These are phyloP conservation scores for Penaeus indicus DNA, from an alignment of 1,140 invertebrate genomes.

Conservation along the genomic window DNA sequence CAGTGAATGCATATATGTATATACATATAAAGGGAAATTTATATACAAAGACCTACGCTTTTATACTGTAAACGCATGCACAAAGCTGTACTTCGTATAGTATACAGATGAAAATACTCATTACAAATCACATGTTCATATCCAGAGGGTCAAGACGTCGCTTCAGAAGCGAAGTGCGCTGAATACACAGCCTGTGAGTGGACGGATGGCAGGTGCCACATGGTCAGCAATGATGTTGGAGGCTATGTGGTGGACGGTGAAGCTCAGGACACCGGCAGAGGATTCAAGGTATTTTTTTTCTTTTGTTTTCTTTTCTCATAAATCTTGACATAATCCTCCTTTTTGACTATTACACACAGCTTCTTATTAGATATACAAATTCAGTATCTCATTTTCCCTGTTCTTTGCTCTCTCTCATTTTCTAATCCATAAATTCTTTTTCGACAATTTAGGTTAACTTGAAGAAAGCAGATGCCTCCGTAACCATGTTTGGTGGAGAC, in stretches of 20 bases:
- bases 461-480: constrained; percentile 5
- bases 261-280: constrained; percentile 19
- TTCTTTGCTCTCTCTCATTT: too few relatives aligned
- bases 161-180: constrained; percentile 47
- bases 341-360: too few relatives aligned
- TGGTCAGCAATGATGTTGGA: constrained; percentile 15
- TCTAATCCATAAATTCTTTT: not conserved
- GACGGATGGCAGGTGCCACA: constrained; percentile 39
- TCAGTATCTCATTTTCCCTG: too few relatives aligned
- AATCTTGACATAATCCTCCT: too few relatives aligned
- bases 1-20: constrained; percentile 2
- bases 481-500: constrained; percentile 56
- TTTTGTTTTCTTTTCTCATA: too few relatives aligned
- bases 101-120: too few relatives aligned
- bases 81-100: not conserved
- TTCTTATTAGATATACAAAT: too few relatives aligned
- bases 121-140: too few relatives aligned
- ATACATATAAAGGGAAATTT: not conserved
- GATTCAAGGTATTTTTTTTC: constrained; percentile 33
- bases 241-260: constrained; percentile 39
- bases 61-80: not conserved
- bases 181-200: constrained; percentile 46
- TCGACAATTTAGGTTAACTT: constrained; percentile 23
- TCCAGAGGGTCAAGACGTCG: constrained; percentile 48
- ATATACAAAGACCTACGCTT: not conserved